phyloP scores from a whole-genome alignment of 2,113 vertebrate species.

The Narcine bancroftii region DNA sequence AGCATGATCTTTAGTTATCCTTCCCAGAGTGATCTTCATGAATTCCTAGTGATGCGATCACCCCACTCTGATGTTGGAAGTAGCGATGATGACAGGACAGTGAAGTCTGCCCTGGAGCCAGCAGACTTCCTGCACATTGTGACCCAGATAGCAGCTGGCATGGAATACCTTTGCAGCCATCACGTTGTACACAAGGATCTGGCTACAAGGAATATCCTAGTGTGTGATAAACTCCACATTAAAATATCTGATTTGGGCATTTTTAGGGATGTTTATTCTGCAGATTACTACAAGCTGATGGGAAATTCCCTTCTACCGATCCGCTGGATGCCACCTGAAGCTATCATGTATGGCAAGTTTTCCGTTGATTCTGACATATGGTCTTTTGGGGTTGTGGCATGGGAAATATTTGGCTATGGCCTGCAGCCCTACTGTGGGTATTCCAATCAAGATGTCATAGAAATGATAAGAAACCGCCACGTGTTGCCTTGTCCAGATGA shows the following conservation, averaged over 20 bases:
- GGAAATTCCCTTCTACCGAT: constrained; percentile 78
- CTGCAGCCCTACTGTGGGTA: constrained; percentile 93
- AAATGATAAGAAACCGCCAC: constrained; percentile 84
- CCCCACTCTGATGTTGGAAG: constrained; percentile 89
- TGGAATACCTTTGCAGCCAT: constrained; percentile 90
- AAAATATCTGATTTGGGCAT: constrained; percentile 90
- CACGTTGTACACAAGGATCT: constrained; percentile 91
- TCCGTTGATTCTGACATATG: constrained; percentile 92
- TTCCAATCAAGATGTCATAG: constrained; percentile 93
- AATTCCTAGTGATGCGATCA: constrained; percentile 88
- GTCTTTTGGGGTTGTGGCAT: constrained; percentile 86
- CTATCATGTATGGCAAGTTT: constrained; percentile 85
- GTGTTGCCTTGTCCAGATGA: constrained; percentile 84
- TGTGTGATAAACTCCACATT: constrained; percentile 81
- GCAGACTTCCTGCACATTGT: constrained; percentile 84
- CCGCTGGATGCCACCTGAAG: constrained; percentile 95
- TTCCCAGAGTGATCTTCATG: constrained; percentile 81
- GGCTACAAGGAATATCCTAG: constrained; percentile 83
- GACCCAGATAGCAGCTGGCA: constrained; percentile 85
- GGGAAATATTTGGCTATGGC: constrained; percentile 96
- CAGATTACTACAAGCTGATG: constrained; percentile 87
- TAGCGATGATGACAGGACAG: constrained; percentile 83
- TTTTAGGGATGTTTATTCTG: constrained; percentile 88
- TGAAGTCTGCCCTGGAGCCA: constrained; percentile 83
- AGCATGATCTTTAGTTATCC: constrained; percentile 90